Evolutionary conservation across 64 coral and sea anemone genomes (phyloP), one percentile per base, ranked within the genome.

Genomic region (Montipora foliosa): DNA sequence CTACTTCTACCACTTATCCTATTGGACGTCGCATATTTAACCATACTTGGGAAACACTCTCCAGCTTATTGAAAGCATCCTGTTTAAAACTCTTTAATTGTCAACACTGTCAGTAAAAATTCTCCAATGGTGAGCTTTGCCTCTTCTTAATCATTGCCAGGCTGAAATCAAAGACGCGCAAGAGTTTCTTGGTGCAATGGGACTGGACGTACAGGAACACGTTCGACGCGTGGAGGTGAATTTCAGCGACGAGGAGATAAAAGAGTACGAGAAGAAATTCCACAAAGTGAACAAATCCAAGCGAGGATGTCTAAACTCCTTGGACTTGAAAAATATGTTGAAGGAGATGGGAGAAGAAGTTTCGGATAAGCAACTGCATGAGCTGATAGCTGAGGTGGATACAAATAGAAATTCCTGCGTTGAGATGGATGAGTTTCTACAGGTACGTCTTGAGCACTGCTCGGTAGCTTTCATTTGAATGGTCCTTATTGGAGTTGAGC

Each of bases 391-490:
- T 68, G 96, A 98, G 72, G 96, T 98, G 71, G 84, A 94, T 9
- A 92, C 79, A 8, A 98, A 95, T 17, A 95, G 88, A 58, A 95
- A 95, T 64, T 89, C 89, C 2, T 88, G 78, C 8, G 89, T 98
- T 46, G 93, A 98, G 51, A 77, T 95, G 29, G 96, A 98, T 52
- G 96, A 98, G 52, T 98, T 98, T 80, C 21, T 98, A 49, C 93
- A 98, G 96, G 96, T 95, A 92, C 70, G 19, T 45, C 4, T 51
- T 0, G 37, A 37, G 37, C 37, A 37, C 64, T 68, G 64, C 13
- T 68, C 17, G 14, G 64, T 68, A 10, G 0, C 64, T 68, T 20
- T 68, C 9, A 68, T 14, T 68, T 68, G 64, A 68, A 68, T 17
- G 17, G 64, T 68, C 64, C 64, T 12, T 13, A 12, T 68, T 2